phyloP scores from a whole-genome alignment of 2,888 invertebrate genomes.

The Parasteatoda lunata region DNA sequence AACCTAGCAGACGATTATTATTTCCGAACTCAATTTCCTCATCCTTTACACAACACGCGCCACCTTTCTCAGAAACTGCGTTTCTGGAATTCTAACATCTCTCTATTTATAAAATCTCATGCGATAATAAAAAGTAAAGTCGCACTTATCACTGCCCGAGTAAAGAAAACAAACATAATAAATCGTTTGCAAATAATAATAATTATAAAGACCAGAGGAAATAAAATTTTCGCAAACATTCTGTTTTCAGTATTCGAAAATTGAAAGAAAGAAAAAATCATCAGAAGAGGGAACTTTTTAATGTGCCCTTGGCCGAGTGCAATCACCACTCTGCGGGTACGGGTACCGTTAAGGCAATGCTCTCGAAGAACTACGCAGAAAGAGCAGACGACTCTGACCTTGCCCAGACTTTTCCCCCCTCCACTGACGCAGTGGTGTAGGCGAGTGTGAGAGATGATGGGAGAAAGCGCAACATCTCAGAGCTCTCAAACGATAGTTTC shows the following conservation, averaged over 20 bases:
- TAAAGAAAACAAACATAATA: not conserved
- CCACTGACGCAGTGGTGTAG: slow-evolving; percentile 7
- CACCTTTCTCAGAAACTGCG: not conserved
- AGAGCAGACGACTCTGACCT: slow-evolving; percentile 35
- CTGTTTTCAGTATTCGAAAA: no score
- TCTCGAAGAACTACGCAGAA: slow-evolving; percentile 51
- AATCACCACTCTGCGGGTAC: slow-evolving; percentile 58
- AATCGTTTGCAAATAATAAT: no score
- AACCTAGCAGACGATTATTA: not conserved
- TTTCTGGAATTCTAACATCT: not conserved
- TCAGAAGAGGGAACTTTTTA: not conserved
- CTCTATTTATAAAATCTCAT: not conserved
- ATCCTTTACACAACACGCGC: slow-evolving; percentile 1
- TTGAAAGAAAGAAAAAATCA: no score
- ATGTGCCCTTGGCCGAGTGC: slow-evolving; percentile 59
- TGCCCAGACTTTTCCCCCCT: slow-evolving; percentile 34
- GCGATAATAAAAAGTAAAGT: not conserved
- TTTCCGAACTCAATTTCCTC: slow-evolving; percentile 1
- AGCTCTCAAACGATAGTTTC: not conserved
- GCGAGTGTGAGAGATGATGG: slow-evolving; percentile 5
- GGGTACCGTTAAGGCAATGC: slow-evolving; percentile 65
- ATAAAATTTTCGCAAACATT: no score
- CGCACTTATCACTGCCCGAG: not conserved
- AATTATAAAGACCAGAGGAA: no score
- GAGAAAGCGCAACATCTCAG: slow-evolving; percentile 19